Percentiles rank a stretch among this genome's conserved stretches.
Conservation (phyloP, 2,113 vertebrate species). For the Seriola quinqueradiata region DNA sequence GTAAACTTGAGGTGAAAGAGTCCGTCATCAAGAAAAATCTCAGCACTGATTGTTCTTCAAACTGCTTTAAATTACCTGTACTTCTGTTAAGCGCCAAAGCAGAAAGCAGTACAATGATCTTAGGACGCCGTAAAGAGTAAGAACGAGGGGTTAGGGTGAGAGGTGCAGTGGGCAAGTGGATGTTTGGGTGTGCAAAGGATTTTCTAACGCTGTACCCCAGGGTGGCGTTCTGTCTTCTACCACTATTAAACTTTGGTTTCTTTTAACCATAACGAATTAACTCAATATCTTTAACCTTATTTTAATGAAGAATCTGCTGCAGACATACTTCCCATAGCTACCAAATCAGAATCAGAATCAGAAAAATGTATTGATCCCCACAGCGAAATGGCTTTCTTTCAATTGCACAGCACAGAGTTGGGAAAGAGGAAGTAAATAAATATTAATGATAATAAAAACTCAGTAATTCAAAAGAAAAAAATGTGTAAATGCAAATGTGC, state of each 20-base stretch:
- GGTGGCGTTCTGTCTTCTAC: neutral
- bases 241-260: neutral
- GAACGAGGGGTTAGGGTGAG: neutral
- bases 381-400: no score
- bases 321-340: neutral
- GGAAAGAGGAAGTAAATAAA: no score
- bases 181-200: neutral
- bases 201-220: neutral
- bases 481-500: no score
- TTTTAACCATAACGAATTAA: neutral
- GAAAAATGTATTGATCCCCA: no score
- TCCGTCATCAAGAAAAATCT: neutral
- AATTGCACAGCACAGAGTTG: no score
- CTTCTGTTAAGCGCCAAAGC: neutral
- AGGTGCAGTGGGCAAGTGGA: neutral
- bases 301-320: neutral
- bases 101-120: neutral
- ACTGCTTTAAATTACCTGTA: neutral
- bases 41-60: neutral
- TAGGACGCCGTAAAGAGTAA: neutral
- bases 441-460: no score
- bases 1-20: neutral
- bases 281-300: neutral
- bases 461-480: no score
- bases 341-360: neutral